These are phyloP conservation scores for Lepeophtheirus nordmannii DNA, from an alignment of 2,888 invertebrate species.

Conservation along the genomic window DNA sequence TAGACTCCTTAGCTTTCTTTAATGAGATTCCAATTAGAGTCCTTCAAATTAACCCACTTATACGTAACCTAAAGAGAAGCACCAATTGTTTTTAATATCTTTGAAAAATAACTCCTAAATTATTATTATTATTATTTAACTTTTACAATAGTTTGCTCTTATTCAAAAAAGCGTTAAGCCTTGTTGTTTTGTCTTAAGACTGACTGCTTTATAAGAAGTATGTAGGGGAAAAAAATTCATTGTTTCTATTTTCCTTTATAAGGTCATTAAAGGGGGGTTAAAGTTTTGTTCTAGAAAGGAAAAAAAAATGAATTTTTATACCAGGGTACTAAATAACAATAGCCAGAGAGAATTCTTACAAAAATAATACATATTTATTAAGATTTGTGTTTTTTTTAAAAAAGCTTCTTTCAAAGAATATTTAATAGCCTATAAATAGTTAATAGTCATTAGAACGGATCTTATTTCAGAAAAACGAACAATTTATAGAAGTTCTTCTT, in stretches of 20 bases:
- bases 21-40: conserved; percentile 5
- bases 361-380: no score
- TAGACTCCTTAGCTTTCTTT: background rate
- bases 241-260: background rate
- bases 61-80: background rate
- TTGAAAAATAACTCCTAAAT: background rate
- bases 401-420: no score
- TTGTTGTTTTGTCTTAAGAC: conserved; percentile 1
- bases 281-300: background rate
- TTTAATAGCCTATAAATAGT: no score
- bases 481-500: no score
- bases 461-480: no score
- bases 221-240: no score
- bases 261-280: background rate
- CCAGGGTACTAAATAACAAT: no score
- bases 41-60: conserved; percentile 1
- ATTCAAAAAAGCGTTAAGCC: background rate
- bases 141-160: conserved; percentile 4
- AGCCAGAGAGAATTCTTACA: no score
- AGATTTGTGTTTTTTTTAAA: no score
- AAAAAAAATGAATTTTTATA: no score
- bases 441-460: no score
- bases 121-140: background rate
- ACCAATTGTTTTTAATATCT: conserved; percentile 2
- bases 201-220: background rate